Conservation (phyloP, 2,797 vertebrate genomes). For the Petrocephalus sullivani region DNA sequence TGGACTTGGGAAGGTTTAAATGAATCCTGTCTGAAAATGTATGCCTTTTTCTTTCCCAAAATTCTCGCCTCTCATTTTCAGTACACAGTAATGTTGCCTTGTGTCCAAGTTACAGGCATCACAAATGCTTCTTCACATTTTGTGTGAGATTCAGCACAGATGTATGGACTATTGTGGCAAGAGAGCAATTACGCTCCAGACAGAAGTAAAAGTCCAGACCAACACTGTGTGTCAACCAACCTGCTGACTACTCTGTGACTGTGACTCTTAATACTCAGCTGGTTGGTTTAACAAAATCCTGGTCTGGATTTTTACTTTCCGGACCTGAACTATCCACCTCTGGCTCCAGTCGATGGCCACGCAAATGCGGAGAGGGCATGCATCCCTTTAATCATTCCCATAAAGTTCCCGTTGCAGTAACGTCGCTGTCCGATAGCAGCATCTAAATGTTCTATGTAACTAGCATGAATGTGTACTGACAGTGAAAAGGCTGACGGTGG, state of each 20-base stretch:
- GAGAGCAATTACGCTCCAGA: constrained; percentile 11
- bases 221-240: background rate
- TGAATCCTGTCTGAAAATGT: background rate
- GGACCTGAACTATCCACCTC: background rate
- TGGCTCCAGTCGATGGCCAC: constrained; percentile 42
- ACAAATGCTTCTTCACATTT: constrained; percentile 32
- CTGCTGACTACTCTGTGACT: background rate
- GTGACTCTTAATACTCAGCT: background rate
- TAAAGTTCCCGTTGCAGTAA: constrained; percentile 28
- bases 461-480: constrained; percentile 26
- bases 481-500: constrained; percentile 36
- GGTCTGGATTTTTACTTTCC: too few relatives aligned
- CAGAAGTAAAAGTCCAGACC: too few relatives aligned
- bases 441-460: constrained; percentile 13
- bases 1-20: background rate
- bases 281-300: background rate
- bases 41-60: constrained; percentile 20
- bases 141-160: constrained; percentile 15
- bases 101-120: background rate
- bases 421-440: constrained; percentile 25
- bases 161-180: background rate
- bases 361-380: constrained; percentile 43
- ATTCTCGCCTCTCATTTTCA: constrained; percentile 21
- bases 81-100: background rate
- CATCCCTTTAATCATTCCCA: constrained; percentile 38